Conservation (phyloP, 2,888 invertebrate species). For the Aphrophora alni region DNA sequence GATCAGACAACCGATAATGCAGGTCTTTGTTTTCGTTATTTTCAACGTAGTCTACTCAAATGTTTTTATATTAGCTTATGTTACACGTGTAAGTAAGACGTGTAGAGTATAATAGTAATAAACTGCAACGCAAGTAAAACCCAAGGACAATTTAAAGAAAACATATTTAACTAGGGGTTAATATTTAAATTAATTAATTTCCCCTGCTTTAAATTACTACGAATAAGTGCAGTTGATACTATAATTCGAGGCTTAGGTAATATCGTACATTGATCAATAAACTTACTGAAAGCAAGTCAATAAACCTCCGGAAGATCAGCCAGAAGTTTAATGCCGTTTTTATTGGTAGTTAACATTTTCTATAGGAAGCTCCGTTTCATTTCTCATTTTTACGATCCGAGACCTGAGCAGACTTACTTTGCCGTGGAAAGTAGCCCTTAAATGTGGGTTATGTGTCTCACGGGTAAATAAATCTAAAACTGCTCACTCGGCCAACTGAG, state of each 20-base stretch:
- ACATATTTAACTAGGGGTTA: too few species aligned
- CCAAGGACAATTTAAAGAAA: too few species aligned
- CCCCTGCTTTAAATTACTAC: too few species aligned
- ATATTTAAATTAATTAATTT: too few species aligned
- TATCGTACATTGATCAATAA: not conserved
- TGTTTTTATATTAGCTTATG: too few species aligned
- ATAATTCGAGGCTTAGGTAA: not conserved
- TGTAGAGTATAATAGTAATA: too few species aligned
- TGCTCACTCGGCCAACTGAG: not conserved
- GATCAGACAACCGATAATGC: too few species aligned
- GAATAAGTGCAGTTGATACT: not conserved
- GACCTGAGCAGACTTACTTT: slow-evolving; percentile 6
- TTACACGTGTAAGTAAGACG: too few species aligned
- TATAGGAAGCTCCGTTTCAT: slow-evolving; percentile 5
- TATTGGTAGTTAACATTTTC: slow-evolving; percentile 9
- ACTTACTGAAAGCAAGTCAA: not conserved
- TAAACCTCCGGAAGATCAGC: not conserved
- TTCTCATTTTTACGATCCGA: slow-evolving; percentile 6
- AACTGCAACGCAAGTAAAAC: too few species aligned
- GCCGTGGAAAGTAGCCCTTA: not conserved
- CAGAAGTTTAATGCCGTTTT: not conserved
- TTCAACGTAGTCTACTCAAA: too few species aligned
- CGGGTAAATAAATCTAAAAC: slow-evolving; percentile 1
- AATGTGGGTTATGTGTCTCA: not conserved
- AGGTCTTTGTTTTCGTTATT: too few species aligned